Evolutionary conservation across 2,113 vertebrate species (phyloP), one percentile per base, ranked within the genome.

Genomic region (Cephalopterus ornatus): DNA sequence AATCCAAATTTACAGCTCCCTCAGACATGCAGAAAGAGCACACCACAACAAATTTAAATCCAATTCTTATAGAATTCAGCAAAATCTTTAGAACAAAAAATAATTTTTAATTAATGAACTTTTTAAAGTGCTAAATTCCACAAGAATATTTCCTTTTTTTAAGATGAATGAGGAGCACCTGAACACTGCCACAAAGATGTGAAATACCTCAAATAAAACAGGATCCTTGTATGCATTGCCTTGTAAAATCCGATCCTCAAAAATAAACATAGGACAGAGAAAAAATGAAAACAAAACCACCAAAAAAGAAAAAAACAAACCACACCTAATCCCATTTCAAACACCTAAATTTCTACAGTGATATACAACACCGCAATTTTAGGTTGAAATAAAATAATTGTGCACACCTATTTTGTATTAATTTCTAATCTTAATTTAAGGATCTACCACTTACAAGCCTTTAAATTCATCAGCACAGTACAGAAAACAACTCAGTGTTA

Each of bases 241-340:
- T 98, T 98, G 98, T 97, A 99, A 99, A 98, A 99, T 98, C 93
- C 98, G 97, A 98, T 99, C 99, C 99, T 99, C 97, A 89, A 97
- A 98, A 97, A 97, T 68, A 98, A 98, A 97, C 52, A 97, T 1
- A 93, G 37, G 41, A 87, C 35, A 95, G 15, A 92, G 62, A n/a
- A 73, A 97, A 84, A 91, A 94, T 76, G 21, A 89, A 89, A 88
- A 82, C 27, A 65, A 87, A 87, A 16, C 9, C 47, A 28, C 41
- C 21, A 12, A 35, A 62, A 56, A 5, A 11, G 30, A 70, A 56
- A 53, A 8, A 0, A 5, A 33, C 23, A 41, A 53, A 12, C 26
- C 6, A 37, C 19, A 71, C 6, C 30, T 9, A 3, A 76, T 30
- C 12, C 20, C 26, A 67, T 17, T 59, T 62, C 44, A 72, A 86